Conservation (phyloP, 2,888 invertebrate genomes). For the Macaria liturata region DNA sequence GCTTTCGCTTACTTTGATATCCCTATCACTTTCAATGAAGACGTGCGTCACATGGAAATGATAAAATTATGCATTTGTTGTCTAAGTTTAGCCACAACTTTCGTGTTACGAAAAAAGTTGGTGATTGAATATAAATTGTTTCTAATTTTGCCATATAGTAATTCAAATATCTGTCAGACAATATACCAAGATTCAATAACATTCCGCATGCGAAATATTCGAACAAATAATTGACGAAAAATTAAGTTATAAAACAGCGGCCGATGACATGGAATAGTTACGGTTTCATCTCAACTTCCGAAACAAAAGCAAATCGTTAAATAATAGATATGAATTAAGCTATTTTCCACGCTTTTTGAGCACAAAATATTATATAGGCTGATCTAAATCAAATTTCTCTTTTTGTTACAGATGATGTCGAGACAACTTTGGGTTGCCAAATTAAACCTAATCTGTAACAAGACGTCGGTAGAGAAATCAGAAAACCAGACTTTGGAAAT, state of each 20-base stretch:
- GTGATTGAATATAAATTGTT: too few relatives aligned
- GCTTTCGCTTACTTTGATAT: constrained; percentile 30
- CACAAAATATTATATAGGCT: not conserved
- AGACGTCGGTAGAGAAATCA: constrained; percentile 12
- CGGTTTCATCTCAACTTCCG: too few relatives aligned
- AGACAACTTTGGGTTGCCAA: constrained; percentile 34
- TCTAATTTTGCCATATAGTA: too few relatives aligned
- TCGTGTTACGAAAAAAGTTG: not conserved
- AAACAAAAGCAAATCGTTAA: too few relatives aligned
- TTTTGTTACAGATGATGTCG: constrained; percentile 51
- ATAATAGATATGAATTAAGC: too few relatives aligned
- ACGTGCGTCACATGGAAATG: constrained; percentile 22
- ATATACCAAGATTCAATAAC: too few relatives aligned
- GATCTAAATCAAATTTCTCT: constrained; percentile 35
- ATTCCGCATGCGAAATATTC: too few relatives aligned
- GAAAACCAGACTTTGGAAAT: constrained; percentile 33
- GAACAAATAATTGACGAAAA: too few relatives aligned
- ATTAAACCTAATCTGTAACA: constrained; percentile 33
- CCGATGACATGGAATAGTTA: too few relatives aligned
- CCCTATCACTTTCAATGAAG: constrained; percentile 28
- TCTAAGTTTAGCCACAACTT: not conserved
- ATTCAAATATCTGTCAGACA: too few relatives aligned
- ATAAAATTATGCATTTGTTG: not conserved
- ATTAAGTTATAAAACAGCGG: too few relatives aligned
- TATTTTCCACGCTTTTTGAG: too few relatives aligned